phyloP scores from a whole-genome alignment of 2,888 invertebrate species.

The Allacma fusca region DNA sequence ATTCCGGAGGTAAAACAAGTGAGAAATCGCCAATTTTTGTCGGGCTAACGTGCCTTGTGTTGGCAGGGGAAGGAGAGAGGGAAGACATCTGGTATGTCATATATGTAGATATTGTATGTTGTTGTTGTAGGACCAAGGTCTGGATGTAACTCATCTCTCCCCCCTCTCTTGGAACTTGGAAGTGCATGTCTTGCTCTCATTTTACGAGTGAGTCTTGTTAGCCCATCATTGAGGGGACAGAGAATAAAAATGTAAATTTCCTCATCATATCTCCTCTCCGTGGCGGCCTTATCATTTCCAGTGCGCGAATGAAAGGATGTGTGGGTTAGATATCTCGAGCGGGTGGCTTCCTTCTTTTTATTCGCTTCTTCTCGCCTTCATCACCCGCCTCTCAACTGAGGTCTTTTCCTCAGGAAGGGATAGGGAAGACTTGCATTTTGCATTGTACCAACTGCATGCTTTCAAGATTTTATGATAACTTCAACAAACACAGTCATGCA shows the following conservation, averaged over 20 bases:
- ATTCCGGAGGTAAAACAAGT: constrained; percentile 40
- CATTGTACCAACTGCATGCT: background rate
- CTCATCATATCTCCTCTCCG: constrained; percentile 29
- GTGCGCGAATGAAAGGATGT: background rate
- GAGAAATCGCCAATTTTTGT: constrained; percentile 41
- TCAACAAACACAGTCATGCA: no score
- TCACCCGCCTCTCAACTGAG: background rate
- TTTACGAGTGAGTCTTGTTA: constrained; percentile 10
- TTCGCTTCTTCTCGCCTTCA: background rate
- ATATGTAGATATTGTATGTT: background rate
- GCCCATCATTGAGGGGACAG: constrained; percentile 27
- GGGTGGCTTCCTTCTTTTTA: background rate
- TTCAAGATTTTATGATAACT: no score
- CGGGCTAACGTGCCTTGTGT: constrained; percentile 4
- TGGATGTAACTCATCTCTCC: background rate
- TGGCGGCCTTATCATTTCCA: background rate
- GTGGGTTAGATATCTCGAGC: background rate
- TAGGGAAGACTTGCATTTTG: background rate
- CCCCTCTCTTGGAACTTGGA: no score
- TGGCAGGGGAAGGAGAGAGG: background rate
- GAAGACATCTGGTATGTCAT: constrained; percentile 22
- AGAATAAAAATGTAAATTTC: constrained; percentile 40
- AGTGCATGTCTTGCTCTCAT: constrained; percentile 3
- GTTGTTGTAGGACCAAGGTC: background rate
- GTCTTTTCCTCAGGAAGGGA: background rate